phyloP scores from a whole-genome alignment of 2,113 vertebrate species.

The Boulengeromyrus knoepffleri region DNA sequence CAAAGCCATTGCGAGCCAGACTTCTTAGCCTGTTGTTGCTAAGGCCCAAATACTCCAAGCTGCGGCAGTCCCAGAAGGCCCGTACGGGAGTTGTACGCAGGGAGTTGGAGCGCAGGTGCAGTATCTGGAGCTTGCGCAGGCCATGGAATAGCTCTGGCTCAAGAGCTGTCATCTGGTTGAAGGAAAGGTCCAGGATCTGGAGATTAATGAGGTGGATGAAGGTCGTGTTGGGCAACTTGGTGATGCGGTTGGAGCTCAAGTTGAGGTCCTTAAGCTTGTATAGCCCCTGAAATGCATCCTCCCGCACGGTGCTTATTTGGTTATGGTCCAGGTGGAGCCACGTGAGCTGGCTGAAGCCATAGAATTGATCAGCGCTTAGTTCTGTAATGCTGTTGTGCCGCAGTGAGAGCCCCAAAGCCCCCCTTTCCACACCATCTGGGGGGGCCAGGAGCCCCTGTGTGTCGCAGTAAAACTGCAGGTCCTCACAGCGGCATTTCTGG shows the following conservation, averaged over 20 bases:
- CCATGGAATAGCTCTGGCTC: slow-evolving; percentile 95
- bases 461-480: slow-evolving; percentile 99
- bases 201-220: slow-evolving; percentile 99
- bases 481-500: slow-evolving; percentile 99
- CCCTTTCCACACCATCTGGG: slow-evolving; percentile 93
- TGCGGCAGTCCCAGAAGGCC: slow-evolving; percentile 97
- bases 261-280: slow-evolving; percentile 98
- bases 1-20: slow-evolving; percentile 94
- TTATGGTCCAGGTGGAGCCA: slow-evolving; percentile 99
- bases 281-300: slow-evolving; percentile 97
- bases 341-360: slow-evolving; percentile 93
- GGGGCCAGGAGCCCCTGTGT: slow-evolving; percentile 95
- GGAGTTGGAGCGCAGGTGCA: slow-evolving; percentile 93
- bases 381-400: slow-evolving; percentile 95
- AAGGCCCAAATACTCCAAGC: slow-evolving; percentile 94
- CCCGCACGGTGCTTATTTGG: slow-evolving; percentile 90
- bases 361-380: slow-evolving; percentile 94
- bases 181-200: slow-evolving; percentile 97
- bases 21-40: slow-evolving; percentile 95
- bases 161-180: slow-evolving; percentile 93
- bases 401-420: slow-evolving; percentile 93
- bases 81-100: slow-evolving; percentile 93
- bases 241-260: slow-evolving; percentile 97
- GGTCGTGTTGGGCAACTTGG: slow-evolving; percentile 98
- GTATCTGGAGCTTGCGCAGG: slow-evolving; percentile 92